Percentiles rank a stretch among this genome's conserved stretches.
These are phyloP conservation scores for Capitella teleta DNA, from an alignment of 1,140 invertebrate species.

Conservation along the genomic window DNA sequence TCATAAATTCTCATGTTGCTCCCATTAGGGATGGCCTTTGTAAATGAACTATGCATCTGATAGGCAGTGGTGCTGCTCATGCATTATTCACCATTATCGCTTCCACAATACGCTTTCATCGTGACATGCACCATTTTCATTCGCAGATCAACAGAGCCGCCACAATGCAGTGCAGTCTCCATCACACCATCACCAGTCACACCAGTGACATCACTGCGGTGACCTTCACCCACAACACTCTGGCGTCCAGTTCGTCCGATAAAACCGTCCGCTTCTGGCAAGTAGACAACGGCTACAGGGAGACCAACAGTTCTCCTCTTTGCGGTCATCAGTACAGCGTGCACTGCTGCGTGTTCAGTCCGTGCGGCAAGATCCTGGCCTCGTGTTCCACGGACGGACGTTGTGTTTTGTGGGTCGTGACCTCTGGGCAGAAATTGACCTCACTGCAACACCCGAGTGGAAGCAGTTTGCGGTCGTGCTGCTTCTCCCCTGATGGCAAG, in stretches of 20 bases:
- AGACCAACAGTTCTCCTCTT: constrained; percentile 34
- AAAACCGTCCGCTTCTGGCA: constrained; percentile 42
- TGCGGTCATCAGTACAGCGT: constrained; percentile 41
- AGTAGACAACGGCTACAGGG: constrained; percentile 26
- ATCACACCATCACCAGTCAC: constrained; percentile 40
- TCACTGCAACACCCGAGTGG: constrained; percentile 55
- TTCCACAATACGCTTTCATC: too few relatives aligned
- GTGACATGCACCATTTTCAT: too few relatives aligned
- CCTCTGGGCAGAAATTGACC: constrained; percentile 49
- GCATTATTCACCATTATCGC: too few relatives aligned
- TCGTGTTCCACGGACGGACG: constrained; percentile 62
- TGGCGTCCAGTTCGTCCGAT: constrained; percentile 41
- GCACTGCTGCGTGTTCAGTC: constrained; percentile 52
- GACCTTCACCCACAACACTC: constrained; percentile 24
- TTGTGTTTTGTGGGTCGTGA: constrained; percentile 56
- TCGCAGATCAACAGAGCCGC: too few relatives aligned
- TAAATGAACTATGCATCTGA: too few relatives aligned
- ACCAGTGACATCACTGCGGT: constrained; percentile 53
- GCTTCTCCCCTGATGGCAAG: constrained; percentile 56
- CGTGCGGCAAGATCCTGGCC: constrained; percentile 57
- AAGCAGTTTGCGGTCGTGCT: constrained; percentile 54
- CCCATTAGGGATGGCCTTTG: too few relatives aligned
- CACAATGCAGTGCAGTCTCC: constrained; percentile 14
- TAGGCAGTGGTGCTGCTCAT: too few relatives aligned
- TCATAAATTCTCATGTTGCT: too few relatives aligned